Base-by-base conservation (phyloP, 2,888 invertebrate genomes). In the Noctua janthina region DNA sequence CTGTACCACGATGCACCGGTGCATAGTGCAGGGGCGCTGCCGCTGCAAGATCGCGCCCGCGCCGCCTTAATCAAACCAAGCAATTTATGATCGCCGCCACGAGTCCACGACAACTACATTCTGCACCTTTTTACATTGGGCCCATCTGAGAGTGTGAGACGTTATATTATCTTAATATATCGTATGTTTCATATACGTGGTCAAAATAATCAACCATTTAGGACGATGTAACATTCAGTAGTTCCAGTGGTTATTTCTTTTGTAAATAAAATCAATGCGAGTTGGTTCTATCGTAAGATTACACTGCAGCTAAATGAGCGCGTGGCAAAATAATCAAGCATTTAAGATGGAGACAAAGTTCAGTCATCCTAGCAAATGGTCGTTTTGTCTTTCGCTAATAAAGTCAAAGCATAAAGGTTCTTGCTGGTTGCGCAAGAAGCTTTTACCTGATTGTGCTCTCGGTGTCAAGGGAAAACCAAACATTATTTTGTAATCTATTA, bases 11-110 rank as follows among this genome's bases (percentile, higher is more conserved):
- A 91, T 95, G 96, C 96, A 95, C 93, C 93, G 94, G 87, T 86
- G 94, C 94, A 94, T 88, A 89, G 90, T 88, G 91, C 90, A 91
- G 92, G 92, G 93, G 93, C 91, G 88, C 88, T 88, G 86, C 88
- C 91, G 88, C 88, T 92, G 93, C 93, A 92, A 90, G 86, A 79
- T 85, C 86, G 87, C 85, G 91, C 90, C 91, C 91, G 89, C 87
- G 87, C 81, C 85, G 95, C 96, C 96, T 95, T 96, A 95, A 96
- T 96, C 96, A 96, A 96, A 95, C 96, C 93, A 93, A 94, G 94
- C 95, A 95, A 96, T 96, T 96, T 96, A 96, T 96, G 96, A 94
- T 94, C 94, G 93, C 93, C 73, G 75, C 43, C 79, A 39, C 54
- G 23, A 46, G 64, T 68, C 74, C 84, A 70, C 66, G 77, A 82